Evolutionary conservation across 2,113 vertebrate species (phyloP).

Genomic region (Mastomys coucha): DNA sequence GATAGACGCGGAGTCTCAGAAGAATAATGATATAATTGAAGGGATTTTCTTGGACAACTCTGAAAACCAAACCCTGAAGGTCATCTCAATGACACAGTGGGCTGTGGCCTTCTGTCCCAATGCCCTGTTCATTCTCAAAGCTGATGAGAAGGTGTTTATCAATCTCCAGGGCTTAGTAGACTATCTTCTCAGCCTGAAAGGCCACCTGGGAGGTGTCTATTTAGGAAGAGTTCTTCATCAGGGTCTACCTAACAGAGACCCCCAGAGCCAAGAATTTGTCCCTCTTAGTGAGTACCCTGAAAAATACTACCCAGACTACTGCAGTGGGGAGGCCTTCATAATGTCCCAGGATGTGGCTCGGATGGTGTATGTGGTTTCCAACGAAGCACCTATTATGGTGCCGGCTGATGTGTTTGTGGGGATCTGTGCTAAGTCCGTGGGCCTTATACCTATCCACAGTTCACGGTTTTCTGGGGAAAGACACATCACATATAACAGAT

Average conservation of each 20-base stretch:
- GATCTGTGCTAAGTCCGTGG: slow-evolving; percentile 90
- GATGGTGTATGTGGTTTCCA: slow-evolving; percentile 91
- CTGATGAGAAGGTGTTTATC: slow-evolving; percentile 90
- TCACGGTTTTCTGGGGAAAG: slow-evolving; percentile 92
- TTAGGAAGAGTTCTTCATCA: slow-evolving; percentile 91
- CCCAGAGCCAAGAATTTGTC: slow-evolving; percentile 86
- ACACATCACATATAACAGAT: slow-evolving; percentile 93
- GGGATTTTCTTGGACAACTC: slow-evolving; percentile 87
- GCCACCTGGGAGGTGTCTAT: slow-evolving; percentile 91
- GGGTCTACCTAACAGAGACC: slow-evolving; percentile 88
- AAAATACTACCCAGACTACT: slow-evolving; percentile 92
- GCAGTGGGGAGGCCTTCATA: slow-evolving; percentile 89
- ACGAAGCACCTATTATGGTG: slow-evolving; percentile 74
- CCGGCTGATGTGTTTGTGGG: slow-evolving; percentile 91
- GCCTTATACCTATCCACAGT: slow-evolving; percentile 92
- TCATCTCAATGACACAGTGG: slow-evolving; percentile 90
- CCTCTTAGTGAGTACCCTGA: slow-evolving; percentile 86
- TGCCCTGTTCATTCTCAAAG: slow-evolving; percentile 91
- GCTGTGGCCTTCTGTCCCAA: slow-evolving; percentile 91
- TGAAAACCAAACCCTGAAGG: slow-evolving; percentile 86
- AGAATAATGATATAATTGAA: slow-evolving; percentile 91
- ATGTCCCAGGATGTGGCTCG: slow-evolving; percentile 93
- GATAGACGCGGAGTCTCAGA: slow-evolving; percentile 86
- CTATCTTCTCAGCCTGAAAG: slow-evolving; percentile 90
- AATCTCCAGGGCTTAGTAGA: slow-evolving; percentile 88